Evolutionary conservation across 1,140 invertebrate species (phyloP), one percentile per base, ranked within the genome.

Genomic region (Zaprionus camerounensis): DNA sequence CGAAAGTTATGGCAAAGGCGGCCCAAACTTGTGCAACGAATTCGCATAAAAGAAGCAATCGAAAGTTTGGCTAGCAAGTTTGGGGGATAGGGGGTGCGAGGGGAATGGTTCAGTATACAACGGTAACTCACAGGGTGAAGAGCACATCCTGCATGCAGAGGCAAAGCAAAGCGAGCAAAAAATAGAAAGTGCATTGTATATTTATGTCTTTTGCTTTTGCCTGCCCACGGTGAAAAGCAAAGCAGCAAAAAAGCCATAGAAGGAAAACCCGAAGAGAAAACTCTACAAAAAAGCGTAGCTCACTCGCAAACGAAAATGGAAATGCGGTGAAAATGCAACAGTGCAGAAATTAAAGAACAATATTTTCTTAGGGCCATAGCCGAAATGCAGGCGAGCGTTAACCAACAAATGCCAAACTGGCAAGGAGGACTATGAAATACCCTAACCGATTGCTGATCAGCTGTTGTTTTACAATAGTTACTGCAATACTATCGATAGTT

Each of bases 331-430:
- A 62, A 83, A 81, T 87, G 85, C 84, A 90, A 72, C 66, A 84
- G 81, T 70, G 84, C 84, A 87, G 78, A 87, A 87, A 87, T 87
- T 87, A 84, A 87, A 87, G 75, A 90, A 87, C 79, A 87, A 87
- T 84, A 87, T 87, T 87, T 84, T 88, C 78, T 76, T 81, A 76
- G 83, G 80, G 65, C 67, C 82, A 59, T 53, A 78, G 44, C 77
- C 68, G 65, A 71, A 88, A 87, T 87, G 83, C 83, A 88, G 51
- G 78, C 84, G 62, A 88, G 84, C 84, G 84, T 73, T 66, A 87
- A 78, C 38, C 71, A 34, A 49, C 73, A 78, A 74, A 78, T 63
- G 64, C 53, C 59, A 12, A 73, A 55, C 63, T 20, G 3, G 17
- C 9, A 11, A 51, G 49, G 70, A 79, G 55, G 12, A 12, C 20